phyloP scores from a whole-genome alignment of 2,113 vertebrate genomes.

The Gnathonemus longibarbis region DNA sequence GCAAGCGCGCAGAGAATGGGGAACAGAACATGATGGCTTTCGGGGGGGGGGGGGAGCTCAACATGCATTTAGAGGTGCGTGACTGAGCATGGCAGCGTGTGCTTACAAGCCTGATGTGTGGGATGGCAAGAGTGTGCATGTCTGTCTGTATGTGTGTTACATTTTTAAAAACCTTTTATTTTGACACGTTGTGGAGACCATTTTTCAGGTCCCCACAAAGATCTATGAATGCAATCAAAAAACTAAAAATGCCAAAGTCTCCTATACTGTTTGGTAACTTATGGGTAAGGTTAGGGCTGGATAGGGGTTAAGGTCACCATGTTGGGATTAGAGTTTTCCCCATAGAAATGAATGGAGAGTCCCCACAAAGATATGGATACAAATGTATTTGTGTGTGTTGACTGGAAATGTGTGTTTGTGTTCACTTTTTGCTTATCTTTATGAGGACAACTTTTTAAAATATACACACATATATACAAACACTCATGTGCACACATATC shows the following conservation, averaged over 20 bases:
- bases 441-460: neutral
- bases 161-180: no score
- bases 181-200: neutral
- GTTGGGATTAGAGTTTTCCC: no score
- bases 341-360: neutral
- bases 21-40: neutral
- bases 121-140: neutral
- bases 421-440: neutral
- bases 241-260: no score
- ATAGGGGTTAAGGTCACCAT: no score
- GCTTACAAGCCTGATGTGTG: neutral
- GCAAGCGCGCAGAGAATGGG: neutral
- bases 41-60: neutral
- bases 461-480: neutral
- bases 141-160: neutral
- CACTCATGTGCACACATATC: neutral
- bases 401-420: neutral
- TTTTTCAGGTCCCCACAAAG: no score
- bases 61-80: neutral
- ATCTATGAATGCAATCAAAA: no score
- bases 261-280: no score
- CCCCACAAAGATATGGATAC: no score
- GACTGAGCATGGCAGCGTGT: neutral
- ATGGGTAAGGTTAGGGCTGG: no score
- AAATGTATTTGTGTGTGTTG: neutral